Percentiles rank a stretch among this genome's conserved stretches.
phyloP scores from a whole-genome alignment of 2,888 invertebrate genomes.

The Epinotia ramella region DNA sequence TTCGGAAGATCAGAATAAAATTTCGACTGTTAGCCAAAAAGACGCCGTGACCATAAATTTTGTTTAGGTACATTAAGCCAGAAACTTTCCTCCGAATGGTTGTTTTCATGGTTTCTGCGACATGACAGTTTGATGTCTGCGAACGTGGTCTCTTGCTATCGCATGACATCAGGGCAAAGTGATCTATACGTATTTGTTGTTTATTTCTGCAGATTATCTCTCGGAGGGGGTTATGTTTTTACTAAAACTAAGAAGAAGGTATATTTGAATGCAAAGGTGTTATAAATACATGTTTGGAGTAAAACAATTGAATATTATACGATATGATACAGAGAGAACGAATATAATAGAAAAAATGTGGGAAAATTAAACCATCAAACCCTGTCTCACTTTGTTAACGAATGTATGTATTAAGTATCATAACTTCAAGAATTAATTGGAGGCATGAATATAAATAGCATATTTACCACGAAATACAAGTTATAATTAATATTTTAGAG shows the following conservation, averaged over 20 bases:
- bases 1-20: not conserved
- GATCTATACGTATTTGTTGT: constrained; percentile 19
- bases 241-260: not conserved
- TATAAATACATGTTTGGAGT: not conserved
- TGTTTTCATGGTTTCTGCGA: constrained; percentile 11
- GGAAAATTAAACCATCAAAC: not conserved
- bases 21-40: not conserved
- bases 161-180: not conserved
- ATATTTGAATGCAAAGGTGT: not conserved
- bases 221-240: not conserved
- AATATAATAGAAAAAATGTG: too few relatives aligned
- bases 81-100: constrained; percentile 21
- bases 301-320: too few relatives aligned
- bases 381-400: not conserved
- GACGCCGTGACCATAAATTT: constrained; percentile 8
- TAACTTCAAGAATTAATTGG: constrained; percentile 1
- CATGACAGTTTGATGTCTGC: constrained; percentile 15
- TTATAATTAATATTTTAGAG: constrained; percentile 26
- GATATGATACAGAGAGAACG: too few relatives aligned
- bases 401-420: not conserved
- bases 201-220: not conserved
- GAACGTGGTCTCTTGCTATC: constrained; percentile 13
- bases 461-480: constrained; percentile 12
- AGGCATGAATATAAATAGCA: constrained; percentile 6
- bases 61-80: constrained; percentile 21